Evolutionary conservation across 2,113 vertebrate genomes (phyloP).

Genomic region (Proteles cristata): DNA sequence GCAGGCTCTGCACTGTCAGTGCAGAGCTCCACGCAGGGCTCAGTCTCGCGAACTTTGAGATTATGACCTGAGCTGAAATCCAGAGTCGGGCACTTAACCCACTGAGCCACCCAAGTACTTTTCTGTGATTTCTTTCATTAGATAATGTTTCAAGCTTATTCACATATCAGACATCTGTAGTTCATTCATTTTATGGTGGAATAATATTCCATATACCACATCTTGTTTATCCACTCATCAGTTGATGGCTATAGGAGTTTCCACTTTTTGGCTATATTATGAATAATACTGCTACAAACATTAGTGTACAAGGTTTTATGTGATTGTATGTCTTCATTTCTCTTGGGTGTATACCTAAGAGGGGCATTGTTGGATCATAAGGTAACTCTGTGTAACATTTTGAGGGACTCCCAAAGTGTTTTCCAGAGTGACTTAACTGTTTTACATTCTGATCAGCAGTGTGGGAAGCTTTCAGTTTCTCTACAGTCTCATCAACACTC

Average conservation of each 20-base stretch:
- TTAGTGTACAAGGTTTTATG: neutral
- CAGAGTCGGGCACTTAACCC: too few relatives aligned
- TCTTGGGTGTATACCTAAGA: neutral
- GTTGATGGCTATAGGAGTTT: neutral
- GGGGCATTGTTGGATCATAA: neutral
- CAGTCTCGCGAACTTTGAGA: too few relatives aligned
- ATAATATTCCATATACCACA: neutral
- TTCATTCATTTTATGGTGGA: slow-evolving; percentile 10
- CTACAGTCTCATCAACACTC: neutral
- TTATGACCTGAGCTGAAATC: too few relatives aligned
- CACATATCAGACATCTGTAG: neutral
- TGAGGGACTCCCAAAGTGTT: neutral
- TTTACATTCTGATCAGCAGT: neutral
- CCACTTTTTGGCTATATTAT: neutral
- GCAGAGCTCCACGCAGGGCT: too few relatives aligned
- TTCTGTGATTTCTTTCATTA: neutral
- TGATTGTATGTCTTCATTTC: neutral
- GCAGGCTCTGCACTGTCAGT: too few relatives aligned
- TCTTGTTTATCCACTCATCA: neutral
- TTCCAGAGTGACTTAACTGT: neutral
- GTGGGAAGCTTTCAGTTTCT: neutral
- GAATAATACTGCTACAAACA: neutral
- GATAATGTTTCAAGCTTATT: neutral
- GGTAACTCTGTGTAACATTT: neutral
- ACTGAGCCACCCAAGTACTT: too few relatives aligned